These are phyloP conservation scores for Xiphophorus maculatus DNA, from an alignment of 2,113 vertebrate species.

Conservation along the genomic window DNA sequence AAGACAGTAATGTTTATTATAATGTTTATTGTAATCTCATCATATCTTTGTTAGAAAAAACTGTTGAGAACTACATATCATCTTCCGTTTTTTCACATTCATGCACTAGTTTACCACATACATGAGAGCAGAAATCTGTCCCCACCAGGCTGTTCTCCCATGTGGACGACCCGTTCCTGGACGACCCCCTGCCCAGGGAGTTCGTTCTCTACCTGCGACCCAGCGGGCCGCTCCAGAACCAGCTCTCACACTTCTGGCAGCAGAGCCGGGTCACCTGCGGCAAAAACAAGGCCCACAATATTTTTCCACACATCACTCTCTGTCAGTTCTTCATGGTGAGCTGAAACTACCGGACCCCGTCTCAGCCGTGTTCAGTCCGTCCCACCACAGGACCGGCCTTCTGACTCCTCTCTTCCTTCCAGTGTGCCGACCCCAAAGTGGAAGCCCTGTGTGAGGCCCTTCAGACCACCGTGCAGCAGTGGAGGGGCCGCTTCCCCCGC, in stretches of 20 bases:
- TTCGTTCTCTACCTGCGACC: conserved; percentile 96
- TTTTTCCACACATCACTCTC: conserved; percentile 97
- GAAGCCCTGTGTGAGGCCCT: conserved; percentile 91
- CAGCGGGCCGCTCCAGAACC: conserved; percentile 91
- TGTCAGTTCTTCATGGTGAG: conserved; percentile 98
- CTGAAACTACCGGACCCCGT: no score
- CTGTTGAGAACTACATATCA: no score
- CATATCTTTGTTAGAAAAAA: no score
- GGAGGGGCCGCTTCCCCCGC: conserved; percentile 89
- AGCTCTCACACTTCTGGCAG: conserved; percentile 96
- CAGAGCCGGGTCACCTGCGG: conserved; percentile 93
- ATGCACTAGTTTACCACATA: no score
- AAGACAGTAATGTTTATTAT: no score
- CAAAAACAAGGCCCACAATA: conserved; percentile 98
- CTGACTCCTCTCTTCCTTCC: background rate
- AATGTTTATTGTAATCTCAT: no score
- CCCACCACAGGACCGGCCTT: background rate
- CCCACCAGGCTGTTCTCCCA: conserved; percentile 92
- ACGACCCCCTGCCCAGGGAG: conserved; percentile 91
- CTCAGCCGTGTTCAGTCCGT: no score
- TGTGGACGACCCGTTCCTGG: conserved; percentile 93
- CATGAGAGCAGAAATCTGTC: background rate
- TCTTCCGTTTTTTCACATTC: no score
- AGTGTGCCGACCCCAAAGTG: conserved; percentile 93
- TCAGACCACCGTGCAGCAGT: conserved; percentile 86